Base-by-base conservation (phyloP, 2,113 vertebrate species). In the Tragelaphus scriptus region DNA sequence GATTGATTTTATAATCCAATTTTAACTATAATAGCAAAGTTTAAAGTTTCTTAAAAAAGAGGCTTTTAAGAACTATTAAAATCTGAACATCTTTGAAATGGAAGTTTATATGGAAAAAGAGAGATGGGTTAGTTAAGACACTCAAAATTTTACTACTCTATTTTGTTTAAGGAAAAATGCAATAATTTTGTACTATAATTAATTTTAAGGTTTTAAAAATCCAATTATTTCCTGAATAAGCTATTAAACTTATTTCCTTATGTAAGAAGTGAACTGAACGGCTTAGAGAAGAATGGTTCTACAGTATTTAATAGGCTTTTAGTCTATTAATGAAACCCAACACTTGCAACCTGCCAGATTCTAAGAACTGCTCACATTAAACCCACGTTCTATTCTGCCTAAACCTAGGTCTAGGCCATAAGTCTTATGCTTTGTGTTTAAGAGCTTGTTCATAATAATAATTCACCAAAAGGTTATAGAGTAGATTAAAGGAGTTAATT, bases 1-100 rank as follows among this genome's bases (percentile, higher is more conserved):
- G 93, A 98, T 97, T 98, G 97, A 98, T 99, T 98, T 98, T 98
- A 98, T 94, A 98, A 98, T 98, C 94, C 85, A 96, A 97, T 98
- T 98, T 98, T 98, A 96, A 94, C 75, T 97, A 93, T 90, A 91
- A 98, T 98, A 92, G 94, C 97, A 97, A 97, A 98, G 93, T 98
- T 97, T 98, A 97, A 97, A 92, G 87, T 98, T 95, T 97, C 98
- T 98, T 97, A 9, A 98, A 97, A 96, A 97, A 86, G 68, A 96
- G 82, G 90, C 95, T 98, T 98, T 98, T 97, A 97, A 96, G 89
- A 97, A 96, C 94, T 98, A 98, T 98, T 97, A 98, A 98, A 98
- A 93, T 93, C 95, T 95, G 92, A 98, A 98, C 95, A 98, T 97
- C 77, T 94, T 92, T 97, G 80, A 97, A 98, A 94, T 91, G 84